Evolutionary conservation across 1,140 invertebrate genomes (phyloP).

Genomic region (Drosophila bocki): DNA sequence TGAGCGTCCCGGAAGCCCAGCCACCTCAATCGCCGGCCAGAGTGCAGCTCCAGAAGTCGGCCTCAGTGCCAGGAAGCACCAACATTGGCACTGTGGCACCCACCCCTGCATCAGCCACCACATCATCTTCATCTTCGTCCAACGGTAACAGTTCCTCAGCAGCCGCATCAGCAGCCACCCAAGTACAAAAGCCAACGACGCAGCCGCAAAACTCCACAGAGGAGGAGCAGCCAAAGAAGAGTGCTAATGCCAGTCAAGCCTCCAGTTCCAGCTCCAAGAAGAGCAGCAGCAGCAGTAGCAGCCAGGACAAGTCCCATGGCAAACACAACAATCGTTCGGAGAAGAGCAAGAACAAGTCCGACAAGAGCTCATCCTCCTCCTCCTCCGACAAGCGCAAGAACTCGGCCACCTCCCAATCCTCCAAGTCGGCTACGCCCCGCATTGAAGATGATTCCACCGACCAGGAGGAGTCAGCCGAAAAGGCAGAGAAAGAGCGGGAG

Average conservation of each 20-base stretch:
- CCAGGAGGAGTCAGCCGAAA: conserved; percentile 57
- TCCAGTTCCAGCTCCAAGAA: conserved; percentile 46
- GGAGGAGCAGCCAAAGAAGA: conserved; percentile 53
- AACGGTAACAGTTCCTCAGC: conserved; percentile 83
- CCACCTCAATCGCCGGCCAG: conserved; percentile 18
- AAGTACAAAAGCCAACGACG: conserved; percentile 65
- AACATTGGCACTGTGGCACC: conserved; percentile 67
- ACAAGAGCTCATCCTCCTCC: conserved; percentile 54
- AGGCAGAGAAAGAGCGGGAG: conserved; percentile 64
- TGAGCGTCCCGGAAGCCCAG: conserved; percentile 66
- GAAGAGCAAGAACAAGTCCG: conserved; percentile 59
- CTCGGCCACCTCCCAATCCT: conserved; percentile 62
- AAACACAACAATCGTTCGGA: conserved; percentile 78
- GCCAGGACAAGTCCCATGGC: conserved; percentile 51
- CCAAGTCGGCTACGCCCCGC: conserved; percentile 66
- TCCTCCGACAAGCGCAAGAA: conserved; percentile 75
- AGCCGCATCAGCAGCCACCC: conserved; percentile 47
- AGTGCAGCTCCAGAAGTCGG: conserved; percentile 81
- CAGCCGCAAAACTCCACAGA: conserved; percentile 50
- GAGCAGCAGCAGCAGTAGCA: conserved; percentile 14
- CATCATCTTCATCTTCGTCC: conserved; percentile 45
- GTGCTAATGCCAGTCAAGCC: conserved; percentile 20
- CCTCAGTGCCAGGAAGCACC: conserved; percentile 85
- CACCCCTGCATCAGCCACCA: conserved; percentile 10
- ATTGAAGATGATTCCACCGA: conserved; percentile 74